Evolutionary conservation across 2,888 invertebrate species (phyloP), one percentile per base, ranked within the genome.

Genomic region (Lithophane socia): DNA sequence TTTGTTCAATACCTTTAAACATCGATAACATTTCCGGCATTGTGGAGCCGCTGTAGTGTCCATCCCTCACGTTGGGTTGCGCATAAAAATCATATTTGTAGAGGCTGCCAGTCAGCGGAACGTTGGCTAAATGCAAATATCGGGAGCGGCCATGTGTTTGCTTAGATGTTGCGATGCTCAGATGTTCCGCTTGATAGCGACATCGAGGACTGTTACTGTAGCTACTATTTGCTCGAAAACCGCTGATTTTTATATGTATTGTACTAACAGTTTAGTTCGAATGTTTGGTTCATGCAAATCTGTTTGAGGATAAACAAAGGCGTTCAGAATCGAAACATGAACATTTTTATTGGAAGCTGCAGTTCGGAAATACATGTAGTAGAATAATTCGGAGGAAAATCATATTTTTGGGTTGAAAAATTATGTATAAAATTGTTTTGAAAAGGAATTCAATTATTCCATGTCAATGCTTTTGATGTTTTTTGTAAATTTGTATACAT

Each of bases 51-150:
- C 68, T 73, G 37, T 3, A 37, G 37, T 37, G 75, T 73, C 85
- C 83, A 79, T 79, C 83, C 79, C 76, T 82, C 74, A 75, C 85
- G 52, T 56, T 49, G 82, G 86, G 83, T 83, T 84, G 80, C 82
- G 84, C 79, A 90, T 89, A 89, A 89, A 89, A 90, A 89, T 89
- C 82, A 88, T 88, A 90, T 89, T 90, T 89, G 88, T 85, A 84
- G 77, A 79, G 82, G 75, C 72, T 71, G 73, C 77, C 76, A 71
- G 88, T 90, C 89, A 88, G 89, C 88, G 69, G 72, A 77, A 82
- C 86, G 82, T 77, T 83, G 72, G 86, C 81, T 81, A 86, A 84
- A 90, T 89, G 88, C 88, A 90, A 90, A 90, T 89, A 88, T 76
- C 65, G 74, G 71, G 80, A 21, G 71, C 66, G 60, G 82, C 77